phyloP scores from a whole-genome alignment of 2,888 invertebrate genomes.

The Zhengitettix transpicula region DNA sequence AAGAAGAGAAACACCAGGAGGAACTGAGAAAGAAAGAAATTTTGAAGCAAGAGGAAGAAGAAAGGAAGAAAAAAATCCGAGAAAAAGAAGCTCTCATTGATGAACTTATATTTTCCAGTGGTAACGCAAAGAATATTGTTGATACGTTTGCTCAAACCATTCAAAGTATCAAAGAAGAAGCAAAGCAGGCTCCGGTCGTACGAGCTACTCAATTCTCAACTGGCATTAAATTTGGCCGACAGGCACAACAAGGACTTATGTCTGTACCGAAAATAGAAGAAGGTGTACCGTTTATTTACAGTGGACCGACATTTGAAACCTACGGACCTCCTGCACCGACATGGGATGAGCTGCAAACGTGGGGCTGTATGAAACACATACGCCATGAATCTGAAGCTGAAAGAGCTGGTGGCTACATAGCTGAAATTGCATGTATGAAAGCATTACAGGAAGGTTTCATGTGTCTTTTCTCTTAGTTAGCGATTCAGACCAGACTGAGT shows the following conservation, averaged over 20 bases:
- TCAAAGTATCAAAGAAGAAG: conserved; percentile 46
- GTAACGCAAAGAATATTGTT: conserved; percentile 75
- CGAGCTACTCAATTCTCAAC: conserved; percentile 60
- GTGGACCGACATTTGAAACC: conserved; percentile 36
- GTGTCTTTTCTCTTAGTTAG: conserved; percentile 38
- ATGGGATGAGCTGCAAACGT: conserved; percentile 39
- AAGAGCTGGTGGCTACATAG: conserved; percentile 74
- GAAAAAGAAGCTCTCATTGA: conserved; percentile 88
- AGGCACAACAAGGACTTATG: conserved; percentile 41
- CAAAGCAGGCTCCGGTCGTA: conserved; percentile 14
- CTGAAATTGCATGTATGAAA: conserved; percentile 64
- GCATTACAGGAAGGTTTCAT: conserved; percentile 79
- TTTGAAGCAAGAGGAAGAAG: conserved; percentile 45
- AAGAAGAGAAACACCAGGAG: conserved; percentile 63
- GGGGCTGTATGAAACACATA: conserved; percentile 60
- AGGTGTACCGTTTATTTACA: conserved; percentile 58
- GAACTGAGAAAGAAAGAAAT: conserved; percentile 56
- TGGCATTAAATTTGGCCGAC: conserved; percentile 64
- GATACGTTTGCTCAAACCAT: conserved; percentile 57
- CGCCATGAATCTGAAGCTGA: conserved; percentile 56
- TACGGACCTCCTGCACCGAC: conserved; percentile 61
- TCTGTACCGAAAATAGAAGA: conserved; percentile 58
- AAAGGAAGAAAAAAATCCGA: conserved; percentile 65
- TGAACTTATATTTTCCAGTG: conserved; percentile 85
- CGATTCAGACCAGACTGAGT: too few species aligned